These are phyloP conservation scores for Drosophila pseudoananassae DNA, from an alignment of 1,140 invertebrate genomes.

Conservation along the genomic window DNA sequence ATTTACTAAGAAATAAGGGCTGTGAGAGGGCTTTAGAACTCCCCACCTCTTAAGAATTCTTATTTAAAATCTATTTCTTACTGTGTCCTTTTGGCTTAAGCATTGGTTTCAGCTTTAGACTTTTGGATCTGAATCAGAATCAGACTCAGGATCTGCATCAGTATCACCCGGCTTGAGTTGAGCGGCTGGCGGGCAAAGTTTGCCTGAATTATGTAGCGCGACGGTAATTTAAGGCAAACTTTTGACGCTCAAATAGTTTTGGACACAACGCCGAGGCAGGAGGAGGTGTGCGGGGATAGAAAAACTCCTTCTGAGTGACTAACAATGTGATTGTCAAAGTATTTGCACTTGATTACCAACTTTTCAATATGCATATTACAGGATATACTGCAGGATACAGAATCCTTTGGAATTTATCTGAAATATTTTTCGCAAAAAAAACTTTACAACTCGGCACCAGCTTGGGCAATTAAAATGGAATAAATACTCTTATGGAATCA, in stretches of 20 bases:
- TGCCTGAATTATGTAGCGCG: slow-evolving; percentile 75
- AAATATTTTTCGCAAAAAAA: no score
- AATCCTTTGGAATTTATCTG: slow-evolving; percentile 11
- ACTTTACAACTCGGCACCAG: no score
- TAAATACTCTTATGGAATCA: no score
- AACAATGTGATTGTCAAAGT: slow-evolving; percentile 54
- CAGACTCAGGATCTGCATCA: not conserved
- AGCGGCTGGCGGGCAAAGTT: slow-evolving; percentile 51
- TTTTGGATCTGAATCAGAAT: not conserved
- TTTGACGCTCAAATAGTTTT: slow-evolving; percentile 74
- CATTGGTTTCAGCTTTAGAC: not conserved
- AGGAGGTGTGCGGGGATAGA: slow-evolving; percentile 2
- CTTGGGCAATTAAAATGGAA: not conserved
- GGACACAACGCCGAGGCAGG: slow-evolving; percentile 36
- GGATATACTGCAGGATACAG: not conserved
- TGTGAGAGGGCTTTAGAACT: no score
- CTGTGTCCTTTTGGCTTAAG: not conserved
- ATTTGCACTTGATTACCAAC: slow-evolving; percentile 57
- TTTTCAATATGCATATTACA: slow-evolving; percentile 40
- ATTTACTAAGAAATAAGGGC: no score
- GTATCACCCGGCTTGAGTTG: slow-evolving; percentile 15
- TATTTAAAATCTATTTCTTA: no score
- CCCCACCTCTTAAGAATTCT: no score
- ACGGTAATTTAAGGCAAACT: slow-evolving; percentile 76
- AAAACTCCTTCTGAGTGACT: slow-evolving; percentile 31